Evolutionary conservation across 2,888 invertebrate species (phyloP), one percentile per base, ranked within the genome.

Genomic region (Epirrhoe alternata): DNA sequence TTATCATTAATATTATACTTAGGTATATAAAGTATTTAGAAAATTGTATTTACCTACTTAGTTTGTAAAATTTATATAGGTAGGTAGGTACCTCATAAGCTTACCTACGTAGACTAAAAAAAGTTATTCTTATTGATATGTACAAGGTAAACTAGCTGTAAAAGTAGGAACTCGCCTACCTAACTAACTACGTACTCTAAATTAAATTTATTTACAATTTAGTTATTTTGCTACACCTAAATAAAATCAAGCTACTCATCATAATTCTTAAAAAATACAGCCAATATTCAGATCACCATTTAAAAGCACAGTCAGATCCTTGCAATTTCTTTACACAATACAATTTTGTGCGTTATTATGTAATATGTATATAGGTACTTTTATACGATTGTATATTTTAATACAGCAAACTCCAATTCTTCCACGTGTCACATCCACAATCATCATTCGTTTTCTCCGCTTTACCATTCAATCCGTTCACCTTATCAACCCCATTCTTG

Each of bases 341-440:
- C 10, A 38, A 38, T 42, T 42, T 42, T 42, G 10, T 3, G 8
- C 10, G 10, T 3, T 1, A 10, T 10, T 10, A 10, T 38, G 1
- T n/a, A n/a, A n/a, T n/a, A n/a, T n/a, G n/a, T n/a, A n/a, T n/a
- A n/a, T n/a, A n/a, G n/a, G n/a, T 38, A 38, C 38, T 10, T 38
- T 12, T 33, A 0, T 4, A 7, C 1, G 33, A 33, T 7, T 33
- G 1, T 33, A 5, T 7, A 33, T 33, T 42, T 42, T 42, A 42
- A 7, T 49, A 69, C 31, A 64, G 69, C 71, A 80, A 82, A 64
- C 81, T 80, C 78, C 81, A 84, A 49, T 77, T 74, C 33, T 76
- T 77, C 83, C 81, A 84, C 55, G 78, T 77, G 6, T 64, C 71
- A 55, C 84, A 83, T 1, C 83, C 85, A 57, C 85, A 86, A 12